Percentiles rank a stretch among this genome's conserved stretches.
phyloP scores from a whole-genome alignment of 2,113 vertebrate genomes.

The Etia nguti region DNA sequence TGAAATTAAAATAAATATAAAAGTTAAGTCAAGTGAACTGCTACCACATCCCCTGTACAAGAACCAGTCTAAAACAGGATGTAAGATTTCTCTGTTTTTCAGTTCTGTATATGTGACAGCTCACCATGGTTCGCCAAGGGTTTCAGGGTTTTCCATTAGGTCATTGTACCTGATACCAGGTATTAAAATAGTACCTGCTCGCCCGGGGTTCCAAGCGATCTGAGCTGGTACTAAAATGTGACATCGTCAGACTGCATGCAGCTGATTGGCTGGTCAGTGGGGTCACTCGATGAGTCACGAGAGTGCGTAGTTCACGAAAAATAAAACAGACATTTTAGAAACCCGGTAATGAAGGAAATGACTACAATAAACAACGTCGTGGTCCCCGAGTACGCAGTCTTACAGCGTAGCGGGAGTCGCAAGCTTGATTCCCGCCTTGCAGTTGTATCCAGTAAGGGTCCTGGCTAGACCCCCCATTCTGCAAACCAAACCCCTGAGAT shows the following conservation, averaged over 20 bases:
- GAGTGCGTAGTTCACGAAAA: not conserved
- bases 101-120: not conserved
- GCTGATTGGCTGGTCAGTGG: not conserved
- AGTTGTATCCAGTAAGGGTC: too few species aligned
- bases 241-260: fast-evolving
- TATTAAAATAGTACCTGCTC: not conserved
- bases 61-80: not conserved
- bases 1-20: not conserved
- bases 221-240: not conserved
- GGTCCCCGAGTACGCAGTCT: fast-evolving
- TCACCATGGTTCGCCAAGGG: not conserved
- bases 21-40: not conserved
- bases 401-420: too few species aligned
- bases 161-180: not conserved
- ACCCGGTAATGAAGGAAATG: not conserved
- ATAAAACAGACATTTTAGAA: not conserved
- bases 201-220: fast-evolving
- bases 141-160: not conserved
- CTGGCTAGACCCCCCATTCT: too few species aligned
- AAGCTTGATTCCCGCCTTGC: too few species aligned
- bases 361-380: not conserved
- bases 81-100: not conserved
- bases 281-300: not conserved
- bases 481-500: too few species aligned
- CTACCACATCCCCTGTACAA: not conserved